Percentiles rank a stretch among this genome's conserved stretches.
Conservation (phyloP, 2,113 vertebrate genomes). For the Ailurus styani region DNA sequence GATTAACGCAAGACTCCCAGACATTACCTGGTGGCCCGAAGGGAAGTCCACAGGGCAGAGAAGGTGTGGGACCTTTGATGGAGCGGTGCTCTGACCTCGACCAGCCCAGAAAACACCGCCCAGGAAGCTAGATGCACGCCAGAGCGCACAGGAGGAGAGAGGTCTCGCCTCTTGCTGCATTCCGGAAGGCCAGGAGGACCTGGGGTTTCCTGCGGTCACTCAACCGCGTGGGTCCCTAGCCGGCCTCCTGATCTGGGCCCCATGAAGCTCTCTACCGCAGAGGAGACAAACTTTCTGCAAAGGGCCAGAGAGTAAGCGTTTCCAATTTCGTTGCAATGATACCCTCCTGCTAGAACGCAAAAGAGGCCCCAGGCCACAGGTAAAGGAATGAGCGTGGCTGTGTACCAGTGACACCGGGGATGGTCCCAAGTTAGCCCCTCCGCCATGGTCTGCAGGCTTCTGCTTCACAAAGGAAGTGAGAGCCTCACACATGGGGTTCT, state of each 20-base stretch:
- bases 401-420: fast-evolving
- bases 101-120: not conserved
- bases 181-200: not conserved
- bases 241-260: not conserved
- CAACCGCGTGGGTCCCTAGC: fast-evolving
- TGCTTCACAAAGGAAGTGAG: not conserved
- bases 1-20: constrained; percentile 52
- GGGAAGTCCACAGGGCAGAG: not conserved
- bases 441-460: fast-evolving
- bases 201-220: not conserved
- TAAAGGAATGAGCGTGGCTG: fast-evolving
- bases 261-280: not conserved
- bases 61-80: not conserved
- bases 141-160: not conserved
- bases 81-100: not conserved
- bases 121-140: fast-evolving
- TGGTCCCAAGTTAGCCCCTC: fast-evolving
- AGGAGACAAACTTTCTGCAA: not conserved
- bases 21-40: fast-evolving
- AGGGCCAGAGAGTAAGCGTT: not conserved
- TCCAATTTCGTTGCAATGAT: not conserved
- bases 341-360: fast-evolving
- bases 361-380: not conserved
- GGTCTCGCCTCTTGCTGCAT: too few relatives aligned
- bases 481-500: fast-evolving